Evolutionary conservation across 1,140 invertebrate genomes (phyloP), one percentile per base, ranked within the genome.

Genomic region (Pentalonia nigronervosa): DNA sequence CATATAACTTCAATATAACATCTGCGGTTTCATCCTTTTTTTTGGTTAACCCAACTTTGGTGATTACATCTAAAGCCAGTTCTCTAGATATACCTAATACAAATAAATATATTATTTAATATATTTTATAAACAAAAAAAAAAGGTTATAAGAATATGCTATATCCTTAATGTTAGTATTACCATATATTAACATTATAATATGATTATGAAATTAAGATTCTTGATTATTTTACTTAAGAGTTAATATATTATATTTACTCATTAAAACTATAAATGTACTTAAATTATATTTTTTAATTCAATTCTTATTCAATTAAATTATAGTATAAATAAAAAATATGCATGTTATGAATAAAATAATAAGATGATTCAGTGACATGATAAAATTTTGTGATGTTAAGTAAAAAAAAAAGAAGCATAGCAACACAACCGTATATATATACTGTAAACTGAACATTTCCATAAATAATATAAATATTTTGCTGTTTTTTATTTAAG

Each of bases 1-100:
- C 96, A 95, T 99, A 99, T 94, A 99, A 96, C 94, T 97, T 98
- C 34, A 97, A 95, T 48, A 99, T 97, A 95, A 99, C 97, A 56
- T 97, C 96, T 0, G 96, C 96, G 90, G 98, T 98, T 95, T 97
- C 96, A 56, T 97, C 96, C 94, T 97, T 96, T 88, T 97, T 96
- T 56, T 97, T 97, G 34, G 96, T 96, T n/a, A 99, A 96, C 34
- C 98, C 98, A 93, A 99, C 97, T 95, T 97, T 97, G 23, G 96
- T 95, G 41, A 98, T 97, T 90, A 99, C 97, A 89, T 96, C 96
- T 60, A 96, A 94, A 8, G 98, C 97, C 95, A 98, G 97, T 86
- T 98, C 97, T 94, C 97, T 96, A 1, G 97, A 97, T 56, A 99
- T 94, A 86, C 97, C 96, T 95, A 45, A 41, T 17, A 60, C 50